These are phyloP conservation scores for Acrocyrtus sp. DNA, from an alignment of 2,888 invertebrate species.

Conservation along the genomic window DNA sequence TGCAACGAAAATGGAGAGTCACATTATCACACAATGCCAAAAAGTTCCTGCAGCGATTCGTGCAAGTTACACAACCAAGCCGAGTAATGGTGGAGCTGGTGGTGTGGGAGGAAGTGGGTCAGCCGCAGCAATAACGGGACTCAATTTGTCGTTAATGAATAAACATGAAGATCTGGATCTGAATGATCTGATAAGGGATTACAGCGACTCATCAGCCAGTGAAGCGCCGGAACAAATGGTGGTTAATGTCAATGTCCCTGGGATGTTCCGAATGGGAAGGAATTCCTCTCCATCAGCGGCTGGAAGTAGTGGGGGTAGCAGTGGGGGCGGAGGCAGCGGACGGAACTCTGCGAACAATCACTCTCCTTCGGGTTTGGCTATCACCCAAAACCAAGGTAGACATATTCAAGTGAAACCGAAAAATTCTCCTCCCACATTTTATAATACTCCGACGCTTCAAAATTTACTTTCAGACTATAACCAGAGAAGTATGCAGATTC, in stretches of 20 bases:
- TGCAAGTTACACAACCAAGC: constrained; percentile 44
- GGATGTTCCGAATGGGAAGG: constrained; percentile 31
- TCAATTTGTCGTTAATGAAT: constrained; percentile 45
- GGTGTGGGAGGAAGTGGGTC: constrained; percentile 1
- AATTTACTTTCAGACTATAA: constrained; percentile 37
- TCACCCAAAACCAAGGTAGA: constrained; percentile 14
- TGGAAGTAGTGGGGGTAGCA: constrained; percentile 12
- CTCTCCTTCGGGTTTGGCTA: constrained; percentile 5
- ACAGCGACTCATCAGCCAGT: constrained; percentile 38
- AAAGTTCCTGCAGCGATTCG: constrained; percentile 45
- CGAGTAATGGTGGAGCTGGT: constrained; percentile 30
- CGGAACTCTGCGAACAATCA: constrained; percentile 6
- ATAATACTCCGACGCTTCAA: constrained; percentile 2
- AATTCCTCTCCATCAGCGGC: constrained; percentile 4
- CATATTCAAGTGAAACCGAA: constrained; percentile 16
- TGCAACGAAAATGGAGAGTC: constrained; percentile 46
- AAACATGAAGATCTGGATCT: constrained; percentile 50
- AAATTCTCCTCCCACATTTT: constrained; percentile 34
- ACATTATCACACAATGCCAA: constrained; percentile 52
- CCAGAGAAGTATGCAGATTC: constrained; percentile 42
- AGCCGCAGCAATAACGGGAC: constrained; percentile 28
- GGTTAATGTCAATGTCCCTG: constrained; percentile 41
- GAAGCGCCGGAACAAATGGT: constrained; percentile 46
- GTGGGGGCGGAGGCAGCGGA: constrained; percentile 6
- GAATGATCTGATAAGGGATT: constrained; percentile 41